phyloP scores from a whole-genome alignment of 2,888 invertebrate genomes.

The Pachliopta kotzebuea region DNA sequence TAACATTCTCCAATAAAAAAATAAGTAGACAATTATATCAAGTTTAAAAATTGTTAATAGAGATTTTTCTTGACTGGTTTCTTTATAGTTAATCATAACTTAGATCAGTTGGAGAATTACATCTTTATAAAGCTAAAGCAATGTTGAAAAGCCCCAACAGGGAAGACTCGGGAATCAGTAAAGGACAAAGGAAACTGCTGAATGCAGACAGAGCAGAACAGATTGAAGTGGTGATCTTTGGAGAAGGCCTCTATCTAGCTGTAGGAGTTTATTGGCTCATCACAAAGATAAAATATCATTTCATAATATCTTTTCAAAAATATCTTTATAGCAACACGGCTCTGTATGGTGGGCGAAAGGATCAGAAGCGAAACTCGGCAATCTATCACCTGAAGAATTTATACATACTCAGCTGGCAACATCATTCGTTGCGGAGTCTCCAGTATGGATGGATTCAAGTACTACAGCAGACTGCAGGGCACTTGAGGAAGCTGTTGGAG shows the following conservation, averaged over 20 bases:
- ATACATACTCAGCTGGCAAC: slow-evolving; percentile 90
- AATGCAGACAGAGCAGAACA: too few species aligned
- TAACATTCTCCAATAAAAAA: too few species aligned
- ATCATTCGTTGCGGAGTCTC: slow-evolving; percentile 91
- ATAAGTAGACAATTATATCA: too few species aligned
- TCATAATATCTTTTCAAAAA: slow-evolving; percentile 22
- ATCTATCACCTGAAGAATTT: slow-evolving; percentile 86
- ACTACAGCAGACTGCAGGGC: slow-evolving; percentile 84
- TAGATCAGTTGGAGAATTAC: not conserved
- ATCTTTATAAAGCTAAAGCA: not conserved
- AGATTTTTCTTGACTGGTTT: too few species aligned
- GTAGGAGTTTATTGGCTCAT: too few species aligned
- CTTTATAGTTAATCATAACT: too few species aligned
- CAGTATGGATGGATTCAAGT: slow-evolving; percentile 99
- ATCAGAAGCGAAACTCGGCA: slow-evolving; percentile 82
- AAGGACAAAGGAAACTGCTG: too few species aligned
- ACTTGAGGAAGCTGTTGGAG: slow-evolving; percentile 91
- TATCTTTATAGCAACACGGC: slow-evolving; percentile 92
- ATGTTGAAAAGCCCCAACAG: too few species aligned
- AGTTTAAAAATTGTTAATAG: too few species aligned
- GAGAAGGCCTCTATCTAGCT: too few species aligned
- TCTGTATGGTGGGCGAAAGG: slow-evolving; percentile 96
- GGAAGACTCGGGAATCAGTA: too few species aligned
- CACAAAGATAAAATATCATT: not conserved
- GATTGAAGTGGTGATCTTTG: too few species aligned